phyloP scores from a whole-genome alignment of 2,888 invertebrate species.

The Hemaris fuciformis region DNA sequence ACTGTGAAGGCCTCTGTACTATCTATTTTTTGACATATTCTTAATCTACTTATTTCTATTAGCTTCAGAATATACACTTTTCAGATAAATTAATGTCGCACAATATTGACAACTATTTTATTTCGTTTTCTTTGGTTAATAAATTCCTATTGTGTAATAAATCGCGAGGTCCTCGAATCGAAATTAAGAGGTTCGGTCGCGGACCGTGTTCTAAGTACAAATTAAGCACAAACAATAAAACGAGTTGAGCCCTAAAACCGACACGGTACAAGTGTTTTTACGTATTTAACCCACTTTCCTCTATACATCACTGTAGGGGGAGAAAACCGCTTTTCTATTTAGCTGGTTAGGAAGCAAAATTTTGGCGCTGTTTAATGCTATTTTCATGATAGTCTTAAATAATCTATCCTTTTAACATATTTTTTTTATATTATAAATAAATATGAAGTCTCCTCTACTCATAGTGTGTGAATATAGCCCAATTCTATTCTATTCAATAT shows the following conservation, averaged over 20 bases:
- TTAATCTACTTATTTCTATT: too few relatives aligned
- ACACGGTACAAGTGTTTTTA: slow-evolving; percentile 4
- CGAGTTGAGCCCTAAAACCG: slow-evolving; percentile 32
- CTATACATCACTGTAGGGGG: neutral
- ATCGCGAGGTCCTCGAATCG: slow-evolving; percentile 39
- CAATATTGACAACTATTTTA: too few relatives aligned
- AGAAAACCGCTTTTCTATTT: neutral
- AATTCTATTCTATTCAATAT: too few relatives aligned
- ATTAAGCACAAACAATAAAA: slow-evolving; percentile 54
- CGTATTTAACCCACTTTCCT: neutral
- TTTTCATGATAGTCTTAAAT: neutral
- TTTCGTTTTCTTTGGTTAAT: slow-evolving; percentile 32
- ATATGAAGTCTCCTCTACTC: too few relatives aligned
- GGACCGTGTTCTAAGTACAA: slow-evolving; percentile 40
- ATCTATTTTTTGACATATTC: too few relatives aligned
- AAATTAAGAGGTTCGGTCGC: slow-evolving; percentile 40
- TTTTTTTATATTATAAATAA: too few relatives aligned
- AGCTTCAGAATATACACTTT: too few relatives aligned
- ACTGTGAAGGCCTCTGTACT: too few relatives aligned
- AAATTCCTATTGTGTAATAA: slow-evolving; percentile 37
- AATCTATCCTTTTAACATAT: neutral
- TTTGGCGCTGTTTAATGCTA: neutral
- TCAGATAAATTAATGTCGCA: too few relatives aligned
- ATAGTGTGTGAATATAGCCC: too few relatives aligned
- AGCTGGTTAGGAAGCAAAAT: neutral